Evolutionary conservation across 2,888 invertebrate genomes (phyloP).

Genomic region (Nomada ferruginata): DNA sequence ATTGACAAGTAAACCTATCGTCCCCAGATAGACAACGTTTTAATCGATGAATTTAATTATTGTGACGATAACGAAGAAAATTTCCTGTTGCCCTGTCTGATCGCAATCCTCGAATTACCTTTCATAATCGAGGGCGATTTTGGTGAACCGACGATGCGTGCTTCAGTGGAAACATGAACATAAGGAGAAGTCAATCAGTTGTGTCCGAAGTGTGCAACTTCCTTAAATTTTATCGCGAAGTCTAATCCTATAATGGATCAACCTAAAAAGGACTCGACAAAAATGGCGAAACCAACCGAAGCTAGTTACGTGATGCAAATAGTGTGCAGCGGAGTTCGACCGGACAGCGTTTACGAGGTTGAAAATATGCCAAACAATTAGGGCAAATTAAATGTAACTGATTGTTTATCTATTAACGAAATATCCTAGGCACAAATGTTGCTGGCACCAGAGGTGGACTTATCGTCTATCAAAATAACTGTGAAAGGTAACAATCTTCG

Average conservation of each 20-base stretch:
- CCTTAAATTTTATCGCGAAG: slow-evolving; percentile 10
- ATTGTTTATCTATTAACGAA: background rate
- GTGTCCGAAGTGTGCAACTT: slow-evolving; percentile 29
- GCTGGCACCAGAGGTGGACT: slow-evolving; percentile 70
- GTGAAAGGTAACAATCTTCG: slow-evolving; percentile 74
- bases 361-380: background rate
- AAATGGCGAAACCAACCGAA: slow-evolving; percentile 43
- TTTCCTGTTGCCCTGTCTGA: background rate
- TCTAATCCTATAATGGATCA: background rate
- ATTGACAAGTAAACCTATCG: slow-evolving; percentile 51
- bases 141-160: background rate
- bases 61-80: slow-evolving; percentile 15
- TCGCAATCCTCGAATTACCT: background rate
- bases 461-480: slow-evolving; percentile 74
- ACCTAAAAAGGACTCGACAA: slow-evolving; percentile 24
- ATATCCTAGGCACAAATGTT: slow-evolving; percentile 65
- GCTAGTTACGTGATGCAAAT: slow-evolving; percentile 67
- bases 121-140: background rate
- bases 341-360: slow-evolving; percentile 73
- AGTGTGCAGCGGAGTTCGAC: slow-evolving; percentile 67
- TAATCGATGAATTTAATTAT: background rate
- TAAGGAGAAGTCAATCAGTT: slow-evolving; percentile 18
- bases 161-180: slow-evolving; percentile 25
- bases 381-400: background rate
- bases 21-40: background rate